Conservation (phyloP, 2,113 vertebrate genomes). For the Thinocorus orbignyianus region DNA sequence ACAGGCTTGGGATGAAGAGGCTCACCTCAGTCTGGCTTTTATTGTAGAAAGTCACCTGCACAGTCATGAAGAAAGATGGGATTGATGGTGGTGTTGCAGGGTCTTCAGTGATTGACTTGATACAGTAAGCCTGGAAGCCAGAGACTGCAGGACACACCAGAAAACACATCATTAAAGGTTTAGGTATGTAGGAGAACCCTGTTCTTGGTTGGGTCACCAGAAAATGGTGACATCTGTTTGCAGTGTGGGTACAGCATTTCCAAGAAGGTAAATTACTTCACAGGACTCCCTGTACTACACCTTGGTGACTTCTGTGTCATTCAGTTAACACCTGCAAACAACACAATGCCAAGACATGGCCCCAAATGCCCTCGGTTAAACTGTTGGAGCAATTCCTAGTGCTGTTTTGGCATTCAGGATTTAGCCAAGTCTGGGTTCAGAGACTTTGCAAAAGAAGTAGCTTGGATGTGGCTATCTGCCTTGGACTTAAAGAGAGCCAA, state of each 20-base stretch:
- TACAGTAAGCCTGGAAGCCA: background rate
- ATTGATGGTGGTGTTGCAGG: background rate
- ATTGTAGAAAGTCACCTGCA: background rate
- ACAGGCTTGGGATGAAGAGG: background rate
- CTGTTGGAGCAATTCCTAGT: background rate
- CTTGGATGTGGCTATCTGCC: background rate
- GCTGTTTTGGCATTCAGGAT: background rate
- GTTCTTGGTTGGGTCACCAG: too few relatives aligned
- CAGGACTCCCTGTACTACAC: background rate
- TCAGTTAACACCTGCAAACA: background rate
- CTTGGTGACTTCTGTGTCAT: background rate
- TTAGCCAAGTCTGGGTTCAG: background rate
- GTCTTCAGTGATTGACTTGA: background rate
- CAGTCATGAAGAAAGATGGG: background rate
- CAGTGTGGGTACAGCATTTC: accelerated
- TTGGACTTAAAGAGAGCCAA: background rate
- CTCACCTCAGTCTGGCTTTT: background rate
- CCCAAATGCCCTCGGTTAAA: background rate
- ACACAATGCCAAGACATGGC: background rate
- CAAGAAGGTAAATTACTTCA: background rate
- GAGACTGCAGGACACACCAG: background rate
- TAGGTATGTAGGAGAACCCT: background rate
- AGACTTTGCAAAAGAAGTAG: background rate
- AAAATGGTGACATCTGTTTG: background rate
- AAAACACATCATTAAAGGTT: background rate